A percentile compares a stretch with the other conserved stretches of the same genome.
Evolutionary conservation across 2,113 vertebrate genomes (phyloP).

Genomic region (Ariopsis seemanni): DNA sequence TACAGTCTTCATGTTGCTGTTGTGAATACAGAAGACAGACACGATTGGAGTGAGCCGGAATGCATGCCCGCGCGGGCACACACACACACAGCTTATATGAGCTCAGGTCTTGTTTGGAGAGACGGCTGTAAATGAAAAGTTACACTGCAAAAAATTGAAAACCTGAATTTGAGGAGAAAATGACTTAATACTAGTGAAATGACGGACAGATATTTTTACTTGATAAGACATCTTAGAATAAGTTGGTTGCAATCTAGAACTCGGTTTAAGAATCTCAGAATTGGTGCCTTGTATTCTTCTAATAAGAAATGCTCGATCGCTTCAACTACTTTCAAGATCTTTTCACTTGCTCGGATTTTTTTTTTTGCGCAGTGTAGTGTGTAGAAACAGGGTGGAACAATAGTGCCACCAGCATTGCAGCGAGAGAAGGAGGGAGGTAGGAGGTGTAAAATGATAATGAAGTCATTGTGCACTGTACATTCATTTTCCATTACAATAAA

Average conservation of each 20-base stretch:
- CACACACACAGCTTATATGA: background rate
- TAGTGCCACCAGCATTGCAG: background rate
- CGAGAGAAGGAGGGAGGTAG: constrained; percentile 17
- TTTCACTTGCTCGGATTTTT: too few relatives aligned
- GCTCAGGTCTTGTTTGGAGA: background rate
- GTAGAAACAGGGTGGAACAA: background rate
- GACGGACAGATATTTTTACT: too few relatives aligned
- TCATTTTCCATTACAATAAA: background rate
- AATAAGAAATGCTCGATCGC: too few relatives aligned
- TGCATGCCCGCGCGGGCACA: background rate
- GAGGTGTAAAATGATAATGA: constrained; percentile 26
- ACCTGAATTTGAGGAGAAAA: too few relatives aligned
- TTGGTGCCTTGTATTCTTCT: too few relatives aligned
- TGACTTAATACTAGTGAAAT: too few relatives aligned
- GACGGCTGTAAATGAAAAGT: background rate
- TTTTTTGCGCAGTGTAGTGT: too few relatives aligned
- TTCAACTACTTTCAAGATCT: too few relatives aligned
- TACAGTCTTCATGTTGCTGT: constrained; percentile 18
- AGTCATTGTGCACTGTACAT: constrained; percentile 19
- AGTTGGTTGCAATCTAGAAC: too few relatives aligned
- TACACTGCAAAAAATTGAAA: too few relatives aligned
- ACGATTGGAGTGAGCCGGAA: background rate
- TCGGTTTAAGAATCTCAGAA: too few relatives aligned
- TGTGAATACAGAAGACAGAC: constrained; percentile 32
- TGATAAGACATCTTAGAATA: too few relatives aligned